Evolutionary conservation across 1,140 invertebrate species (phyloP), one percentile per base, ranked within the genome.

Genomic region (Caenorhabditis tropicalis): DNA sequence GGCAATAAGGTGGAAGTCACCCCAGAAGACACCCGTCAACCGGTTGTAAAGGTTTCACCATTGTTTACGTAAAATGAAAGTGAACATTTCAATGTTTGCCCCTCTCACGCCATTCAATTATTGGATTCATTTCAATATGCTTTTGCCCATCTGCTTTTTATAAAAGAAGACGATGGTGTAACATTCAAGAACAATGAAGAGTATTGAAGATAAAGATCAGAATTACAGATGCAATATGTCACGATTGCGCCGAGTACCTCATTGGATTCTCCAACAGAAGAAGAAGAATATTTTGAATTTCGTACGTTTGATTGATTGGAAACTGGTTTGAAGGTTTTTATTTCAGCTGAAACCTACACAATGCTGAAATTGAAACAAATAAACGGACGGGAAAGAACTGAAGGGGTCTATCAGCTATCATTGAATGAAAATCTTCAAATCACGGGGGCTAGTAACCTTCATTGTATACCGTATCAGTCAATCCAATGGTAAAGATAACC

Each of bases 171-270:
- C 19, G n/a, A 24, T 27, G 56, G 27, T 12, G 56, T 36, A 27
- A 60, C 65, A 6, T 48, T n/a, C 9, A 3, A 43, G 33, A 43
- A 70, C 6, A 46, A 70, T 46, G 19, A 82, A 7, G 43, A 46
- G 16, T 39, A 21, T 43, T 6, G 27, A 21, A 60, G 39, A 70
- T 65, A 65, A 16, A 9, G 2, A 49, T 15, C 21, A 10, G 5
- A 70, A 60, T 82, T 82, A 27, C 82, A 58, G 56, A 56, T 65
- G 82, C 56, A 82, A 60, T 82, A 82, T 65, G 82, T 82, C 24
- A 82, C 56, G 16, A 46, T 82, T 65, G 65, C 65, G 36, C 60
- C 82, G 21, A 82, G 81, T 60, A 82, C 81, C 2, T 43, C 53
- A 2, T 58, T 82, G 81, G 81, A 60, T 6, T 82, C 81, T 16